Evolutionary conservation across 2,113 vertebrate genomes (phyloP).

Genomic region (Tragelaphus scriptus): DNA sequence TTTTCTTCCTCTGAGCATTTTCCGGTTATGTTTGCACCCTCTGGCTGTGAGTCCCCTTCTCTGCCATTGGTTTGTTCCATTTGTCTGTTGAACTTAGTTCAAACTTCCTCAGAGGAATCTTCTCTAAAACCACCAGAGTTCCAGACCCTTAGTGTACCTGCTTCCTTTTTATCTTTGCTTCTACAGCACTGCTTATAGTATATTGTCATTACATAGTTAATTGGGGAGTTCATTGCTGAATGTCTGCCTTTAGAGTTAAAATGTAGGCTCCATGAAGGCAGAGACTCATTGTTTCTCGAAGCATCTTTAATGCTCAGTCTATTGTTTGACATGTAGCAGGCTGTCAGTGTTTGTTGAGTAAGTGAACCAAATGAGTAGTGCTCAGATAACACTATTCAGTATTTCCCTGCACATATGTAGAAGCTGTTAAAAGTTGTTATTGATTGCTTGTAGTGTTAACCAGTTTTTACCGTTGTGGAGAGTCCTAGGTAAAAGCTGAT

Average conservation of each 20-base stretch:
- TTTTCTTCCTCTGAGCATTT: neutral
- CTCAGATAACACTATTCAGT: neutral
- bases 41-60: neutral
- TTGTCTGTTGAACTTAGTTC: neutral
- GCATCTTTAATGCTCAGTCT: neutral
- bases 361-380: neutral
- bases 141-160: neutral
- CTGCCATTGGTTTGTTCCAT: neutral
- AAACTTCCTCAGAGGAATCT: neutral
- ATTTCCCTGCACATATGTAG: neutral
- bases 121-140: neutral
- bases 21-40: neutral
- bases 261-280: neutral
- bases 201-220: neutral
- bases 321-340: neutral
- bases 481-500: neutral
- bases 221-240: neutral
- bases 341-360: neutral
- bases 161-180: neutral
- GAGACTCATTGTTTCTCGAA: neutral
- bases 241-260: neutral
- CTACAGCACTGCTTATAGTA: neutral
- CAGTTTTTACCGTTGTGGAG: neutral
- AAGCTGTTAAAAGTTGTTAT: neutral
- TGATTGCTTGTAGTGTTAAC: neutral